phyloP scores from a whole-genome alignment of 2,888 invertebrate species.

The Hemicrepidius hirtus region DNA sequence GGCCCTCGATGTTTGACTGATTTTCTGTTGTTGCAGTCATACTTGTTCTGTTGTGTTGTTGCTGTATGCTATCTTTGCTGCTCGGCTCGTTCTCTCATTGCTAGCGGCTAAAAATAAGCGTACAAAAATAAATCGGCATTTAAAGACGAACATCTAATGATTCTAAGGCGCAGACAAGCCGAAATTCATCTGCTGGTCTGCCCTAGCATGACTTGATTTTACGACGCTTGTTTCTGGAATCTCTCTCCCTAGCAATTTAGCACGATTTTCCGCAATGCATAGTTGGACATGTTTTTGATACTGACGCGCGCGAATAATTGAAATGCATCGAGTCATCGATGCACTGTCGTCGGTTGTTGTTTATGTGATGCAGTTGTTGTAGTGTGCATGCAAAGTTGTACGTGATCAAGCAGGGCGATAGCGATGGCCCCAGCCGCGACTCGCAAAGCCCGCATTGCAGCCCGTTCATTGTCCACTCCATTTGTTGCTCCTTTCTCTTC shows the following conservation, averaged over 20 bases:
- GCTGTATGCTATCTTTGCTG: constrained; percentile 63
- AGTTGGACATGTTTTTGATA: constrained; percentile 13
- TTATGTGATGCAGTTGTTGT: constrained; percentile 66
- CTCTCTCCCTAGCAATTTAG: constrained; percentile 20
- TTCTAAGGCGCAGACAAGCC: constrained; percentile 60
- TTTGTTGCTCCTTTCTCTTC: constrained; percentile 44
- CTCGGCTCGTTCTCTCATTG: constrained; percentile 64
- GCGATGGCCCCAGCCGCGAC: constrained; percentile 58
- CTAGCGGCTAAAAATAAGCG: constrained; percentile 70
- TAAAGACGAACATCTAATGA: constrained; percentile 63
- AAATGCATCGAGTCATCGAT: constrained; percentile 57
- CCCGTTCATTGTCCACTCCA: constrained; percentile 54
- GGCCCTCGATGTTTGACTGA: constrained; percentile 66
- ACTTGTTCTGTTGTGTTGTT: constrained; percentile 67
- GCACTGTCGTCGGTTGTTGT: constrained; percentile 65
- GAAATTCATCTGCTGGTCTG: constrained; percentile 54
- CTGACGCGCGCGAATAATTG: constrained; percentile 44
- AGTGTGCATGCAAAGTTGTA: constrained; percentile 67
- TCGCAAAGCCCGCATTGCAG: constrained; percentile 53
- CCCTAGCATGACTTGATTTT: constrained; percentile 49
- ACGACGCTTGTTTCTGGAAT: constrained; percentile 35
- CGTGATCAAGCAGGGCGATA: constrained; percentile 62
- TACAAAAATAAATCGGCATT: constrained; percentile 68
- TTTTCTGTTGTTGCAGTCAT: constrained; percentile 64
- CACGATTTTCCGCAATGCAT: constrained; percentile 25